Percentiles rank a stretch among this genome's conserved stretches.
phyloP scores from a whole-genome alignment of 2,797 vertebrate genomes.

The Presbytis comata region DNA sequence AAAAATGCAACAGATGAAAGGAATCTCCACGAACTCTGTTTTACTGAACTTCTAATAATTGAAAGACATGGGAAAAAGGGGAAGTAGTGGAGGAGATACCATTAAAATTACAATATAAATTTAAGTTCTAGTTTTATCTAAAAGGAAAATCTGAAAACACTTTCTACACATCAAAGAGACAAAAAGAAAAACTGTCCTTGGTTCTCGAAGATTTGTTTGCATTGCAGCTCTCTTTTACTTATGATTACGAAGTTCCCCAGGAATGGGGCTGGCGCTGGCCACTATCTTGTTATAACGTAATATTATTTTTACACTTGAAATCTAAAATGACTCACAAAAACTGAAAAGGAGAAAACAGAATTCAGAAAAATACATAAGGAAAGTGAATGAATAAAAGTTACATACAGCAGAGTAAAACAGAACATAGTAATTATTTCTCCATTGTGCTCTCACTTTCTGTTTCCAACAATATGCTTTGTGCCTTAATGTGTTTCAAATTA shows the following conservation, averaged over 20 bases:
- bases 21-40: background rate
- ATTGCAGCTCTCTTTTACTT: background rate
- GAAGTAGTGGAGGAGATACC: background rate
- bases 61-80: background rate
- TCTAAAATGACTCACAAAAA: background rate
- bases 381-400: slow-evolving; percentile 10
- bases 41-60: background rate
- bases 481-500: slow-evolving; percentile 3
- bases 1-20: background rate
- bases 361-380: background rate
- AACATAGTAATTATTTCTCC: background rate
- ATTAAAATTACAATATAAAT: background rate
- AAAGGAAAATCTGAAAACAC: background rate
- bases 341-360: background rate
- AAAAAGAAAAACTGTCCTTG: background rate
- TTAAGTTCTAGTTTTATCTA: background rate
- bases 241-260: background rate
- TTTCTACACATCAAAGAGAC: background rate
- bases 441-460: background rate
- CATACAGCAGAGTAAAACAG: background rate
- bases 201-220: background rate
- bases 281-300: background rate
- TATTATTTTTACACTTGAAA: background rate
- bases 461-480: background rate
- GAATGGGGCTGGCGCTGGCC: background rate